A percentile compares a stretch with the other conserved stretches of the same genome.
Conservation (phyloP, 2,113 vertebrate genomes). For the Cariama cristata region DNA sequence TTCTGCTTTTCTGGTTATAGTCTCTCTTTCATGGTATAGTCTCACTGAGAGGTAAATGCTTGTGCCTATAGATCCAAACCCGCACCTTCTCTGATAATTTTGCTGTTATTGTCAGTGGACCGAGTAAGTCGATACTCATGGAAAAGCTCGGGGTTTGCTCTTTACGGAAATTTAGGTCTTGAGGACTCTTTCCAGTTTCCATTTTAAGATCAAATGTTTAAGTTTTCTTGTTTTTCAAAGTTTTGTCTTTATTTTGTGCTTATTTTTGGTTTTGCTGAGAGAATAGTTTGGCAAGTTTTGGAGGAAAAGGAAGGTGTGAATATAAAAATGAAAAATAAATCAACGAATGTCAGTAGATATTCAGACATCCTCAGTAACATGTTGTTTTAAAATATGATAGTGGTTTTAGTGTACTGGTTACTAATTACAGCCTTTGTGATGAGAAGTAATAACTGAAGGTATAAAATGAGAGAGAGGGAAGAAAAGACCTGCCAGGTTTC, state of each 20-base stretch:
- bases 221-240: not conserved
- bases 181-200: not conserved
- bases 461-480: not conserved
- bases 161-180: not conserved
- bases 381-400: not conserved
- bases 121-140: not conserved
- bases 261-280: not conserved
- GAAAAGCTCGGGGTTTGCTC: not conserved
- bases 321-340: not conserved
- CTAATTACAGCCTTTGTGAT: not conserved
- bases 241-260: not conserved
- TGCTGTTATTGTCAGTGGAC: not conserved
- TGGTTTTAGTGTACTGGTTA: not conserved
- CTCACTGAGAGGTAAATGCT: not conserved
- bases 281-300: not conserved
- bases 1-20: not conserved
- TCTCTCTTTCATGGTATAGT: not conserved
- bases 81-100: not conserved
- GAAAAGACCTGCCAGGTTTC: not conserved
- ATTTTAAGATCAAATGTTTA: not conserved
- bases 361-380: not conserved
- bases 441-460: not conserved
- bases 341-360: not conserved
- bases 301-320: not conserved
- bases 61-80: not conserved